Evolutionary conservation across 2,113 vertebrate species (phyloP), one percentile per base, ranked within the genome.

Genomic region (Pedetes capensis): DNA sequence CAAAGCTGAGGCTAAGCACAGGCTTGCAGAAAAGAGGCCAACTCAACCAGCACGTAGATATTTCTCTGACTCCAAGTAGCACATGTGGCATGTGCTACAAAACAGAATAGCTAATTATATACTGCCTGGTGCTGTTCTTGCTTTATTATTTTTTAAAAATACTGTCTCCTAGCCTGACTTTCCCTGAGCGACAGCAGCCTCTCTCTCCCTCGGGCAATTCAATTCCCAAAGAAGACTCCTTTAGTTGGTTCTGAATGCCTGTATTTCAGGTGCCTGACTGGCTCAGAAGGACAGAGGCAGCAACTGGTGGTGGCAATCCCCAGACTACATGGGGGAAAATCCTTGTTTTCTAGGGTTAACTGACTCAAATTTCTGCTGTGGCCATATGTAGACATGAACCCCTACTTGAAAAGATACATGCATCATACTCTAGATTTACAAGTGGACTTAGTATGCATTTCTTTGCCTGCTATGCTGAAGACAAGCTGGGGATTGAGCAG

Each of bases 91-190:
- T 5, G 2, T 8, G 18, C 55, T 66, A 55, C 23, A 59, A 27
- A 81, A 74, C 20, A 74, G 23, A 74, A 80, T 10, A n/a, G 34
- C 42, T 55, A 86, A 55, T 25, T n/a, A 74, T 29, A 82, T 1
- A 78, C 11, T 74, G 47, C 9, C 32, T 34, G 32, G 10, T 44
- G 39, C n/a, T 82, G 27, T 20, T 93, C 63, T 82, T 85, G n/a
- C 34, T 89, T 93, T 85, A 55, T 57, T 49, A 75, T 94, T 89
- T 37, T n/a, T n/a, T n/a, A n/a, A 72, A 92, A 92, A 42, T 90
- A 84, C 49, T 25, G 76, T 63, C 51, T 64, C 59, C 75, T 34
- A 59, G 42, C 47, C 55, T 61, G 27, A 51, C 23, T 72, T 68
- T 79, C 22, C 55, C 51, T 66, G 64, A 75, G 39, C 32, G 12